phyloP scores from a whole-genome alignment of 1,140 invertebrate species.

The Galendromus occidentalis region DNA sequence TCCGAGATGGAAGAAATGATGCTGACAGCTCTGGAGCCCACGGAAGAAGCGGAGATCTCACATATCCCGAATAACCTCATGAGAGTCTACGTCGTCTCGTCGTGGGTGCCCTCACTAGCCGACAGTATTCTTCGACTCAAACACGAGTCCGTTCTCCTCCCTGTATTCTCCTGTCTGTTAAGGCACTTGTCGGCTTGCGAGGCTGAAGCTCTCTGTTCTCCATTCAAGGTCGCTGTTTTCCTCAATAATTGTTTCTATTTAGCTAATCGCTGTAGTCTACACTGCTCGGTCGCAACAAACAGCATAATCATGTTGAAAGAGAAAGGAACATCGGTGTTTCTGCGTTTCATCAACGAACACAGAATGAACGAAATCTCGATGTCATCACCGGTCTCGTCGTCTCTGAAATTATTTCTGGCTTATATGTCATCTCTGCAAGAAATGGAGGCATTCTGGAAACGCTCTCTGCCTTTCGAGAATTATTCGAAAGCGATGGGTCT shows the following conservation, averaged over 20 bases:
- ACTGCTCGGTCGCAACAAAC: neutral
- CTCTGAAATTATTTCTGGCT: neutral
- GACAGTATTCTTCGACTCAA: neutral
- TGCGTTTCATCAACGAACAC: conserved; percentile 4
- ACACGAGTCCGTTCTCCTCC: neutral
- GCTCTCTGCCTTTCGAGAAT: neutral
- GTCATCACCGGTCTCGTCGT: neutral
- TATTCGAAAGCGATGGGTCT: neutral
- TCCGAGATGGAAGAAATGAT: conserved; percentile 9
- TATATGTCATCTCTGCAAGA: neutral
- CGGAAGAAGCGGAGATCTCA: neutral
- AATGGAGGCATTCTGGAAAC: neutral
- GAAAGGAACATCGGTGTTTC: conserved; percentile 1
- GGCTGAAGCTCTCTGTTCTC: neutral
- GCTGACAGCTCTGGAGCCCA: neutral
- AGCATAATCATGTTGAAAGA: neutral
- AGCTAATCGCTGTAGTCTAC: neutral
- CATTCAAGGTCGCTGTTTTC: neutral
- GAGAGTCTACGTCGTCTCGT: neutral
- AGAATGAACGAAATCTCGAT: neutral
- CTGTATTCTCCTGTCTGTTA: neutral
- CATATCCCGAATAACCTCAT: neutral
- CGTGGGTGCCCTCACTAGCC: neutral
- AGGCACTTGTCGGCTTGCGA: neutral
- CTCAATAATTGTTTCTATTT: neutral